A percentile compares a stretch with the other conserved stretches of the same genome.
Conservation (phyloP, 2,888 invertebrate species). For the Thecocarcelia acutangulata region DNA sequence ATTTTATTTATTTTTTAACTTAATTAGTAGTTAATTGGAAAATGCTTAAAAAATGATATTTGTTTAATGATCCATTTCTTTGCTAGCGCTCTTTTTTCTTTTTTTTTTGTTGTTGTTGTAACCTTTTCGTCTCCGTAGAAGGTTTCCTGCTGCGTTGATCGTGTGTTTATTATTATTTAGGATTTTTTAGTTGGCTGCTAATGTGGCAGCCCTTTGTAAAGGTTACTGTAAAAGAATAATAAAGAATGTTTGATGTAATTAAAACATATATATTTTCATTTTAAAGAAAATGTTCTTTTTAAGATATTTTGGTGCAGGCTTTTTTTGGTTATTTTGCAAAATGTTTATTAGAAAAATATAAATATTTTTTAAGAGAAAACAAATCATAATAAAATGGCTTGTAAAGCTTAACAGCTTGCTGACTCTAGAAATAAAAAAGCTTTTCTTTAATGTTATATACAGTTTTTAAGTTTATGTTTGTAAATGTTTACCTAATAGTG, state of each 20-base stretch:
- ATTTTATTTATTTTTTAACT: slow-evolving; percentile 1
- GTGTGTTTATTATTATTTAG: slow-evolving; percentile 35
- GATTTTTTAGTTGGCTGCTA: slow-evolving; percentile 72
- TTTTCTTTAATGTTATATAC: slow-evolving; percentile 19
- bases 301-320: slow-evolving; percentile 22
- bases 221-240: slow-evolving; percentile 76
- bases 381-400: slow-evolving; percentile 58
- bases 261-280: not conserved
- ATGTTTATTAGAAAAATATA: slow-evolving; percentile 62
- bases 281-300: not conserved
- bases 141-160: slow-evolving; percentile 17
- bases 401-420: slow-evolving; percentile 26
- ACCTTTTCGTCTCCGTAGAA: slow-evolving; percentile 4
- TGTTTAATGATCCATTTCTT: slow-evolving; percentile 38
- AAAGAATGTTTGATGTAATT: not conserved
- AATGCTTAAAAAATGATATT: slow-evolving; percentile 65
- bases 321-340: slow-evolving; percentile 42
- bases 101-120: not conserved
- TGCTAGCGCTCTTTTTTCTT: not conserved
- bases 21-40: slow-evolving; percentile 53
- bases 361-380: slow-evolving; percentile 27
- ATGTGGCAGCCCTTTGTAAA: slow-evolving; percentile 78
- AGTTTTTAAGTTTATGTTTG: not conserved
- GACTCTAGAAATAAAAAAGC: slow-evolving; percentile 36
- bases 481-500: not conserved